Base-by-base conservation (phyloP, 2,888 invertebrate species). In the Ischnus inquisitorius region DNA sequence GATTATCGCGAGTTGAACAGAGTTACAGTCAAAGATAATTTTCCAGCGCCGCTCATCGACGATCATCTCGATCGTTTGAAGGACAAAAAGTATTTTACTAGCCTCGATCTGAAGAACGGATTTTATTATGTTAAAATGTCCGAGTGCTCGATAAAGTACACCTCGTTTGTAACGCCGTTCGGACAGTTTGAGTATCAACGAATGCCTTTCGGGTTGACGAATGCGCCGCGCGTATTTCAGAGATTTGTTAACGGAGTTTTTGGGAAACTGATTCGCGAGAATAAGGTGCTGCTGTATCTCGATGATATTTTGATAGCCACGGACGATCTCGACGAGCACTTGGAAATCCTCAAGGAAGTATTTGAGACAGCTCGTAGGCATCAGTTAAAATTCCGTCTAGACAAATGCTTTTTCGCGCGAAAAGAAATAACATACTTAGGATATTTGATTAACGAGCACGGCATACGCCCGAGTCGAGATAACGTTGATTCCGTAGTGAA, bases 141-240 rank as follows among this genome's bases (percentile, higher is more conserved):
- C n/a, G 71, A 71, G 10, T 28, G 19, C 34, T 72, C 72, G 1
- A n/a, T 72, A 25, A 72, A 72, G 46, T 72, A 60, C 4, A 72
- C 72, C 1, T 87, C 89, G 8, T 92, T 92, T 81, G 82, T 88
- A 6, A 88, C 87, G 4, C 88, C 86, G n/a, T 68, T 86, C 25
- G 90, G 90, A 0, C 90, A 91, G 64, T 91, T 67, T 76, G 90
- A 91, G 84, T 92, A 85, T 85, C 34, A 84, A 8, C 86, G 84
- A 77, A 90, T 90, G 89, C 90, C 89, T 0, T 89, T 91, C 81
- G 91, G 91, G 0, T 79, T 90, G n/a, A 84, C 69, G 22, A 88
- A 87, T 77, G 85, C 85, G 25, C 89, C 90, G 12, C 75, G 84
- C 19, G 76, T 75, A 2, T 84, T 80, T 22, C 80, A 80, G 19